phyloP scores from a whole-genome alignment of 2,797 vertebrate genomes.

The Lutjanus argentimaculatus region DNA sequence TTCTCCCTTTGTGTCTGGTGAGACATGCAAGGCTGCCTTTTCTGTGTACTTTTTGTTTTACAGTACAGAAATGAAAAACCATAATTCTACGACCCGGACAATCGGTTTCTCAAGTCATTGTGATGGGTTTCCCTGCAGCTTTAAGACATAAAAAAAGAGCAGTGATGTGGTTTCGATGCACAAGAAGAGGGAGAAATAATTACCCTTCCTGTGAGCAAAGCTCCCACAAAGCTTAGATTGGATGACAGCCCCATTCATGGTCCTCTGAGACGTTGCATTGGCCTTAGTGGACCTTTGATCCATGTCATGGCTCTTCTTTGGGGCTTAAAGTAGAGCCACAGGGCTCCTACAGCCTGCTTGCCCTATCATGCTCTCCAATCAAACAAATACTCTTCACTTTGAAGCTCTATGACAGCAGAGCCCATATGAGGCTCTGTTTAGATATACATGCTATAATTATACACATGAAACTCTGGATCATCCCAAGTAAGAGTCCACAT shows the following conservation, averaged over 20 bases:
- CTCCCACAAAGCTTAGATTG: constrained; percentile 58
- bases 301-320: constrained; percentile 56
- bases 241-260: constrained; percentile 50
- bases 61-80: constrained; percentile 28
- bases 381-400: constrained; percentile 72
- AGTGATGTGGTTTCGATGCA: constrained; percentile 32
- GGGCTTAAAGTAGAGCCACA: constrained; percentile 63
- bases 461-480: constrained; percentile 57
- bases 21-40: constrained; percentile 9
- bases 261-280: constrained; percentile 47
- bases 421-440: constrained; percentile 62
- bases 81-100: constrained; percentile 30
- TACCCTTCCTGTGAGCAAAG: constrained; percentile 53
- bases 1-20: constrained; percentile 28
- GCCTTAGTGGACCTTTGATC: constrained; percentile 76
- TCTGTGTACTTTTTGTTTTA: not conserved
- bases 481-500: constrained; percentile 75
- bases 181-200: constrained; percentile 46
- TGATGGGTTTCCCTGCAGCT: constrained; percentile 37
- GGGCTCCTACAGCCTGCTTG: constrained; percentile 54
- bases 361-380: constrained; percentile 71
- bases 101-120: constrained; percentile 24
- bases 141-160: constrained; percentile 21
- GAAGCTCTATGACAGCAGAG: constrained; percentile 66
- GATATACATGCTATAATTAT: constrained; percentile 77